Base-by-base conservation (phyloP, 2,113 vertebrate species). In the Planiliza haematocheilus region DNA sequence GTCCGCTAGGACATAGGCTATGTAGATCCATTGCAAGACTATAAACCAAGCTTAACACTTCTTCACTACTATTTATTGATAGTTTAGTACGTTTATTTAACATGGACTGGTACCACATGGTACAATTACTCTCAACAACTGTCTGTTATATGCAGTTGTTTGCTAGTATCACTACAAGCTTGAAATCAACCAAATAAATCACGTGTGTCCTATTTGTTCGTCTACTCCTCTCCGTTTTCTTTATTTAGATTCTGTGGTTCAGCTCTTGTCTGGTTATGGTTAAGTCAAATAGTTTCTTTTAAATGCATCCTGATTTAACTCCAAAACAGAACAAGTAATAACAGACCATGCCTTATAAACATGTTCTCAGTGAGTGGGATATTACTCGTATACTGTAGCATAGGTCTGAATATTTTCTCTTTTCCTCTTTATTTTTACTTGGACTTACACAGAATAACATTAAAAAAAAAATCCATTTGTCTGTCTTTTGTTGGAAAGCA, bases 311-410 rank as follows among this genome's bases (percentile, higher is more conserved):
- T n/a, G 17, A 63, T 77, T 83, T 71, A n/a, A 62, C 50, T 10
- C 37, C 18, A 43, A 38, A 21, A 63, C 48, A 36, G 21, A 24
- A 10, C 11, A 43, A 34, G 74, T 61, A 34, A 66, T 17, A 70
- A 55, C 34, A 51, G 57, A 71, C 7, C 34, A 52, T 37, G 13
- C 34, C 10, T 66, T 20, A n/a, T 36, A 21, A 50, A 21, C 48
- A 11, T 21, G 48, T 50, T 21, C 30, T 53, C 16, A 11, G 58
- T 79, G 70, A 79, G 41, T 83, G 73, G 77, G 14, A 52, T 21
- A 16, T 77, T 46, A 75, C 49, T 61, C 52, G 36, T 34, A 5
- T 30, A 30, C 24, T 30, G 34, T 39, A 39, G 16, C 48, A 14
- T 17, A 51, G 8, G 10, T 72, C n/a, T 55, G 39, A 72, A 49